Base-by-base conservation (phyloP, 2,113 vertebrate species). In the Ariopsis seemanni region DNA sequence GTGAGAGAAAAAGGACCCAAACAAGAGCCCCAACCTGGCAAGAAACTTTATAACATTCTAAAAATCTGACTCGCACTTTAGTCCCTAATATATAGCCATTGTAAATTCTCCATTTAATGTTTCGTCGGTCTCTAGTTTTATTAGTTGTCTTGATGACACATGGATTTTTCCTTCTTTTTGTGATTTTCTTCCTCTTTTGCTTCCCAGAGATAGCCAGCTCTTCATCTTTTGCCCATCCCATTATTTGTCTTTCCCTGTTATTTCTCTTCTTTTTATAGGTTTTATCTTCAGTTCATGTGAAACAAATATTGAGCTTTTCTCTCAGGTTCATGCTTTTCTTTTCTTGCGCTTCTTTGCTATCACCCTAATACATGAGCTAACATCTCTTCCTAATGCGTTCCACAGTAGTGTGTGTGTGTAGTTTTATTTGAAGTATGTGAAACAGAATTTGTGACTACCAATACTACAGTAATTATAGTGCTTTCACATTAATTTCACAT, bases 21-120 rank as follows among this genome's bases (percentile, higher is more conserved):
- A 88, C 88, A 92, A 91, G 92, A 90, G 90, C 77, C 69, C 42
- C n/a, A 85, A 60, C 91, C 91, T 92, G 91, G 91, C 92, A 93
- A 87, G 90, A 91, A 93, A 93, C 92, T 94, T 95, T 95, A 95
- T 92, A 95, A 93, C 90, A 91, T 92, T 93, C 89, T 95, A 94
- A 94, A 82, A 94, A 92, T 88, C 92, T 88, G 92, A 90, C 91
- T 91, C 86, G 85, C 90, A 91, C 91, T 93, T 63, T 62, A 82
- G 81, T 89, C 87, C 89, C 82, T 91, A 93, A 91, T 92, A 92
- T 93, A 94, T 90, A 90, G 91, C 89, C 81, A 88, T 88, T 93
- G 92, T 95, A 95, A 93, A 95, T 93, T 93, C 85, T 77, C 75
- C n/a, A 89, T 93, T 91, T 93, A 93, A 92, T 93, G 91, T 93